Evolutionary conservation across 1,140 invertebrate species (phyloP), one percentile per base, ranked within the genome.

Genomic region (Hermatobates lingyangjiaoensis): DNA sequence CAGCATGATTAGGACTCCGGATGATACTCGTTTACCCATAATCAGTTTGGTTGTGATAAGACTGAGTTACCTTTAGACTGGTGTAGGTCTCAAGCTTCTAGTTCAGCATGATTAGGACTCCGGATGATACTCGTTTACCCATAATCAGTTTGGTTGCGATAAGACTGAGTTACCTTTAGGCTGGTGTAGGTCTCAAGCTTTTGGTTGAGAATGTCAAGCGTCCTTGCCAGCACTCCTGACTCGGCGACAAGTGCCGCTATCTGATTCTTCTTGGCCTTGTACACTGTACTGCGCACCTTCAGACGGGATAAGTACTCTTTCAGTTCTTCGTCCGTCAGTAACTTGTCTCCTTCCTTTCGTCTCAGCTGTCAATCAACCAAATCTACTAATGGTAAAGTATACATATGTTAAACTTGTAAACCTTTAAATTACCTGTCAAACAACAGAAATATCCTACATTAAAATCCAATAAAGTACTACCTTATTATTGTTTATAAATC

Each of bases 261-360:
- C 64, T 83, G 79, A 5, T 80, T 73, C 60, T 79, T 70, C 59
- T 81, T 81, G 58, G 80, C 73, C 65, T 88, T 89, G 61, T 89
- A 89, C 0, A 81, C 67, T 2, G 77, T 79, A 60, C 81, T 85
- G 60, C 85, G 86, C 84, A 53, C 54, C 46, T 55, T 52, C 10
- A 55, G 21, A 27, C 48, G 52, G 26, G 25, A 34, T 14, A 55
- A 21, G 38, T 55, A 55, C 26, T 55, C 54, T 20, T 53, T 55
- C 15, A 48, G 50, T 26, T 52, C 50, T 5, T 48, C 34, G 28
- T 52, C 54, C 26, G 54, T 38, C 18, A 55, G 15, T 25, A 50
- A 18, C 34, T 30, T 52, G 21, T 51, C 48, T 23, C 28, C 47
- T 25, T 47, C 54, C 24, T 34, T 34, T 26, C 2, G 27, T 14